phyloP scores from a whole-genome alignment of 2,113 vertebrate genomes.

The Solea solea region DNA sequence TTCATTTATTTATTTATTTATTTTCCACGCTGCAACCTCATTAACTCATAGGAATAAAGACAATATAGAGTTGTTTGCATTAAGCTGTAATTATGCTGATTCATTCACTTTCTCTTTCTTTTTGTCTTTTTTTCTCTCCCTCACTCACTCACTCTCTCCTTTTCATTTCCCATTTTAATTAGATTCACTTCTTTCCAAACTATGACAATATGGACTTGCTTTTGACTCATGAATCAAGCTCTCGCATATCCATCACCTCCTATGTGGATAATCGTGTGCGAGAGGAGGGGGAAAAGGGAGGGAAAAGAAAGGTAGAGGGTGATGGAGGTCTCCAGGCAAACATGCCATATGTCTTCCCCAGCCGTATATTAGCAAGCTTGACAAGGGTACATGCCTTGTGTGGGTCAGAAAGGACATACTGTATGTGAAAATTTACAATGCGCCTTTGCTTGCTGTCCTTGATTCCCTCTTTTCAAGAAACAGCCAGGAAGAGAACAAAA shows the following conservation, averaged over 20 bases:
- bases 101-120: slow-evolving; percentile 54
- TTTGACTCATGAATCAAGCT: slow-evolving; percentile 58
- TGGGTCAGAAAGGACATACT: slow-evolving; percentile 57
- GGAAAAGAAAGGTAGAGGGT: background rate
- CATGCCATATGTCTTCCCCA: slow-evolving; percentile 50
- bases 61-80: slow-evolving; percentile 76
- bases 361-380: slow-evolving; percentile 57
- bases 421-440: slow-evolving; percentile 71
- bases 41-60: slow-evolving; percentile 82
- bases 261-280: slow-evolving; percentile 12
- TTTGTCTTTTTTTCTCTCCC: slow-evolving; percentile 23
- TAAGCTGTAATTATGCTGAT: slow-evolving; percentile 79
- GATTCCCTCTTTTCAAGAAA: slow-evolving; percentile 55
- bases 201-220: slow-evolving; percentile 52
- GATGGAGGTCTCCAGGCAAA: slow-evolving; percentile 36
- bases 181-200: slow-evolving; percentile 62
- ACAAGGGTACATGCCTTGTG: slow-evolving; percentile 67
- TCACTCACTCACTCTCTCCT: slow-evolving; percentile 31
- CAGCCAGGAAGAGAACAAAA: slow-evolving; percentile 3
- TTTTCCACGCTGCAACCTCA: slow-evolving; percentile 73
- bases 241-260: slow-evolving; percentile 18
- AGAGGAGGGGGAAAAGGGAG: background rate
- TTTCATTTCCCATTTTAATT: slow-evolving; percentile 74
- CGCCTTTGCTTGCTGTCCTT: slow-evolving; percentile 70
- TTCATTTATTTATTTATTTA: background rate